A percentile compares a stretch with the other conserved stretches of the same genome.
Evolutionary conservation across 1,140 invertebrate species (phyloP).

Genomic region (Pygmarrhopalites habei): DNA sequence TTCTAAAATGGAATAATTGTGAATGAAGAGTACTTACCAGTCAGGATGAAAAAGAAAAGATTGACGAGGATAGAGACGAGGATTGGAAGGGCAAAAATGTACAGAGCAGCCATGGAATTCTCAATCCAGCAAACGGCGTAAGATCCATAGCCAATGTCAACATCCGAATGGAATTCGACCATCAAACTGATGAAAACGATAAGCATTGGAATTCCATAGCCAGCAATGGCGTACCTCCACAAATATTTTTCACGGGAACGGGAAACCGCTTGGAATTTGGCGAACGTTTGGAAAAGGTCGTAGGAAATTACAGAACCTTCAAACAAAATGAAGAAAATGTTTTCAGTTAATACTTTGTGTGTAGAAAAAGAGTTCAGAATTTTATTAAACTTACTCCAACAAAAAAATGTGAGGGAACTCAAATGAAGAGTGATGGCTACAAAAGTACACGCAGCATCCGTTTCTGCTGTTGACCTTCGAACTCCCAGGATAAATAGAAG

Average conservation of each 20-base stretch:
- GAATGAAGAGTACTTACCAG: too few relatives aligned
- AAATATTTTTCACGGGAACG: conserved; percentile 3
- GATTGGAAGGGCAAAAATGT: conserved; percentile 12
- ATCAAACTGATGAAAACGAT: conserved; percentile 9
- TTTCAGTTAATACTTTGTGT: too few relatives aligned
- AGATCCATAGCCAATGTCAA: background rate
- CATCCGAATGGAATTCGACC: background rate
- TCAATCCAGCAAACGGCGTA: conserved; percentile 7
- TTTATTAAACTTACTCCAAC: too few relatives aligned
- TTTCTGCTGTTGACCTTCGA: background rate
- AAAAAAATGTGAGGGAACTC: too few relatives aligned
- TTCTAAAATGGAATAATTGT: too few relatives aligned
- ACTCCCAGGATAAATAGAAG: background rate
- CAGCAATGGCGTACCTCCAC: background rate
- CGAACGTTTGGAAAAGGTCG: background rate
- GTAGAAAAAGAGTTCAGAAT: background rate
- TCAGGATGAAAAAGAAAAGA: background rate
- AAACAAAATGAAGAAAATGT: too few relatives aligned
- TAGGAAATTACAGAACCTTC: conserved; percentile 3
- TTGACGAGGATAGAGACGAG: background rate
- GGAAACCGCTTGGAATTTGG: background rate
- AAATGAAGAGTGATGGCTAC: conserved; percentile 10
- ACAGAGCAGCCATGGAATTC: conserved; percentile 5
- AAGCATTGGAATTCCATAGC: background rate
- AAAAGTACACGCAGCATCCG: background rate